phyloP scores from a whole-genome alignment of 2,888 invertebrate species.

The Monochamus alternatus region DNA sequence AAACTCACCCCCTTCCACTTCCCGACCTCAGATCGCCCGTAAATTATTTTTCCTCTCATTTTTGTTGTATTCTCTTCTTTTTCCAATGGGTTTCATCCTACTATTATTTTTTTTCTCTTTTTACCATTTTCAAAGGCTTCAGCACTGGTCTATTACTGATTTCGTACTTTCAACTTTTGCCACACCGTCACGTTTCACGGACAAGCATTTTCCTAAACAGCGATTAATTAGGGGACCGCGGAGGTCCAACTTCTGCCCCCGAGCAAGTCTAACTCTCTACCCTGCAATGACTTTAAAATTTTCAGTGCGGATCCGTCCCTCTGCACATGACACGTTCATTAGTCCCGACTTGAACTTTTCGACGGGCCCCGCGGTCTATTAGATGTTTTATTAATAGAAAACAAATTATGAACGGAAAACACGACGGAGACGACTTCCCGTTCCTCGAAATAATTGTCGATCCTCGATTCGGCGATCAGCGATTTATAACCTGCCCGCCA shows the following conservation, averaged over 20 bases:
- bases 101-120: too few species aligned
- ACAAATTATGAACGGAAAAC: slow-evolving; percentile 20
- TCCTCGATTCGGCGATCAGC: background rate
- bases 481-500: too few species aligned
- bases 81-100: too few species aligned
- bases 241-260: background rate
- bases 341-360: slow-evolving; percentile 12
- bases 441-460: background rate
- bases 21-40: too few species aligned
- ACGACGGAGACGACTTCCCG: background rate
- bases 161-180: background rate
- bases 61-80: too few species aligned
- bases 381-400: slow-evolving; percentile 33
- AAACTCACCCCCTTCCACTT: too few species aligned
- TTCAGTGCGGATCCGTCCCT: slow-evolving; percentile 10
- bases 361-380: slow-evolving; percentile 17
- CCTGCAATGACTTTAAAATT: slow-evolving; percentile 28
- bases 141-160: too few species aligned
- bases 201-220: background rate
- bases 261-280: background rate
- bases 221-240: slow-evolving; percentile 45
- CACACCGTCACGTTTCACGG: background rate
- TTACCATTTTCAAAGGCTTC: too few species aligned
- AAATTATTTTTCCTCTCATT: too few species aligned
- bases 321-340: slow-evolving; percentile 30